Evolutionary conservation across 2,797 vertebrate genomes (phyloP).

Genomic region (Menidia menidia): DNA sequence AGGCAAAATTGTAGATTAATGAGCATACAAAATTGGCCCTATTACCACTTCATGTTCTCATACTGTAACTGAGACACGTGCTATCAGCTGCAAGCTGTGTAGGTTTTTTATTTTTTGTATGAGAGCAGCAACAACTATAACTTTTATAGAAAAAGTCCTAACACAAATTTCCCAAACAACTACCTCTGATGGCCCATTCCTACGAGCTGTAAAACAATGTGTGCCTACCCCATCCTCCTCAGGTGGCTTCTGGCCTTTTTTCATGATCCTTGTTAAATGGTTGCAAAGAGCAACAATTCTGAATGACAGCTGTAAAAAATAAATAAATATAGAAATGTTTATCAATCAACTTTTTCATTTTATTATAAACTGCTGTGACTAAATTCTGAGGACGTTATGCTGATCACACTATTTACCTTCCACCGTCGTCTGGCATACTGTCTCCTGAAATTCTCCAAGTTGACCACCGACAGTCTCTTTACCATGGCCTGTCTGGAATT

Average conservation of each 20-base stretch:
- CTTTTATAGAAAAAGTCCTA: neutral
- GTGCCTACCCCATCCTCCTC: conserved; percentile 79
- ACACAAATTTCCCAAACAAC: neutral
- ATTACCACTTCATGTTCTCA: neutral
- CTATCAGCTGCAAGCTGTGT: neutral
- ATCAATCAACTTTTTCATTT: neutral
- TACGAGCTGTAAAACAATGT: neutral
- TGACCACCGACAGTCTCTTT: conserved; percentile 91
- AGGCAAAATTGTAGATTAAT: neutral
- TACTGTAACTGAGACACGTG: neutral
- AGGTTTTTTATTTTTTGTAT: too few species aligned
- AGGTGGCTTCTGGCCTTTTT: conserved; percentile 79
- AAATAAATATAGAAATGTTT: neutral
- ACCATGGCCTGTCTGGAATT: conserved; percentile 91
- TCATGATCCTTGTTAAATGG: conserved; percentile 91
- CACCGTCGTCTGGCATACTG: conserved; percentile 92
- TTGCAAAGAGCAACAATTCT: conserved; percentile 94
- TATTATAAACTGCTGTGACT: neutral
- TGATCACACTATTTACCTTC: conserved; percentile 86
- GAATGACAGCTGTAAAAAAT: conserved; percentile 87
- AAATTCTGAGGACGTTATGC: neutral
- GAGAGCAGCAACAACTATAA: neutral
- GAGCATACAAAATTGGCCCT: neutral
- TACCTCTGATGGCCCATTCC: neutral
- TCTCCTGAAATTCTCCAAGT: conserved; percentile 94